These are phyloP conservation scores for Nixonia krombeini DNA, from an alignment of 1,140 invertebrate species.

Conservation along the genomic window DNA sequence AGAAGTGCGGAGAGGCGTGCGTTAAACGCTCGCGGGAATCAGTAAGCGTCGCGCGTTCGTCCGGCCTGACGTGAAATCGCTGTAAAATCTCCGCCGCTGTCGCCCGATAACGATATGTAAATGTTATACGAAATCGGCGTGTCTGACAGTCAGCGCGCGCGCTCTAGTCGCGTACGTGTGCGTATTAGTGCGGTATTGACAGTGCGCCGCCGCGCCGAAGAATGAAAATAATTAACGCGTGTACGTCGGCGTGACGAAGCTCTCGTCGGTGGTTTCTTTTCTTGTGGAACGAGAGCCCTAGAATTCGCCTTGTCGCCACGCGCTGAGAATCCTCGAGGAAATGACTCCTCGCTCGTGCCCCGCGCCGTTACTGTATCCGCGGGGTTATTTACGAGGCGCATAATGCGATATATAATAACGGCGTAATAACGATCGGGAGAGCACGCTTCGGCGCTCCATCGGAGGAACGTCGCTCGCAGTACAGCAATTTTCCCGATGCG, in stretches of 20 bases:
- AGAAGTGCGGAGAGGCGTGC: slow-evolving; percentile 39
- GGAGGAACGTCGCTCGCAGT: slow-evolving; percentile 51
- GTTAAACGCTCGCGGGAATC: slow-evolving; percentile 14
- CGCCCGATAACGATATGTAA: slow-evolving; percentile 45
- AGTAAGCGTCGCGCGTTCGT: slow-evolving; percentile 23
- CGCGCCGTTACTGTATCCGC: slow-evolving; percentile 43
- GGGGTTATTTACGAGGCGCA: slow-evolving; percentile 48
- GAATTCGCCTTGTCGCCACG: too few relatives aligned
- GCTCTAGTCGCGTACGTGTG: slow-evolving; percentile 32
- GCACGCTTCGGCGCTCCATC: slow-evolving; percentile 50
- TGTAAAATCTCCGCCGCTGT: slow-evolving; percentile 37
- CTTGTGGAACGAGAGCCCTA: too few relatives aligned
- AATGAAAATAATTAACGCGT: too few relatives aligned
- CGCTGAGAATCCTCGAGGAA: slow-evolving; percentile 40
- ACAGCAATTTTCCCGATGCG: slow-evolving; percentile 70
- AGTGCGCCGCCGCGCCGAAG: slow-evolving; percentile 1
- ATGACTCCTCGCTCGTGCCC: slow-evolving; percentile 44
- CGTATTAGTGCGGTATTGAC: slow-evolving; percentile 12
- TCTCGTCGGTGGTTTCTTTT: slow-evolving; percentile 31
- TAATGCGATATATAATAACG: slow-evolving; percentile 52
- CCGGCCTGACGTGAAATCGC: slow-evolving; percentile 36
- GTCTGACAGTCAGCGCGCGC: slow-evolving; percentile 41
- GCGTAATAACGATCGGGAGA: slow-evolving; percentile 47
- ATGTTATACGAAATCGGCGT: slow-evolving; percentile 49
- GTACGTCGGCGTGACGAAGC: too few relatives aligned